Evolutionary conservation across 2,888 invertebrate species (phyloP), one percentile per base, ranked within the genome.

Genomic region (Ernsta delagoae): DNA sequence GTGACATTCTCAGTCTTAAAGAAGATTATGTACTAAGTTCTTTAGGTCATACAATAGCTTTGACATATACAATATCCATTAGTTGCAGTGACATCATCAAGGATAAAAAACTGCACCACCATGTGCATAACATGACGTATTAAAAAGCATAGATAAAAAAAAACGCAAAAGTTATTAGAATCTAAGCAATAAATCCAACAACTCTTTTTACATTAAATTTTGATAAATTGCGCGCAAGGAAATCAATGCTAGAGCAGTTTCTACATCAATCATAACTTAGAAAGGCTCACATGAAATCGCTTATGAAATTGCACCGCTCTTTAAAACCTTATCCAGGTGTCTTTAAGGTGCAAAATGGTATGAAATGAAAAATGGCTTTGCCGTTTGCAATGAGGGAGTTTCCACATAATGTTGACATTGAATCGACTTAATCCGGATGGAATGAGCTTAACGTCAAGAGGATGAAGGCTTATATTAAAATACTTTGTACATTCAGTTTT

Each of bases 181-280:
- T 34, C 11, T 34, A 34, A 31, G 34, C 11, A 9, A 34, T 31
- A 54, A 54, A 54, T 54, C 54, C 1, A 31, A 54, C 5, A 57
- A 34, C 34, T 57, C 59, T 36, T 59, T 24, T 45, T 24, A 61
- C 48, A 31, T 61, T 12, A 50, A 50, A 36, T 61, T 50, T 36
- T 61, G 61, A 61, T 61, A 50, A 61, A 61, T 61, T 61, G 43
- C 48, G 9, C n/a, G 34, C 45, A 34, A 12, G 36, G 36, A 50
- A 61, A 61, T 50, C 50, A 34, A 61, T 50, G 12, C 8, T 61
- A n/a, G 61, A 16, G 31, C 61, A 61, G 34, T 36, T 12, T 50
- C 11, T 36, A 50, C 61, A 61, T 61, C 61, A 61, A 61, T 61
- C 61, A 61, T 62, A 50, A 62, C 61, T 62, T 62, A 39, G 61